Evolutionary conservation across 1,140 invertebrate species (phyloP), one percentile per base, ranked within the genome.

Genomic region (Phortica variegata): DNA sequence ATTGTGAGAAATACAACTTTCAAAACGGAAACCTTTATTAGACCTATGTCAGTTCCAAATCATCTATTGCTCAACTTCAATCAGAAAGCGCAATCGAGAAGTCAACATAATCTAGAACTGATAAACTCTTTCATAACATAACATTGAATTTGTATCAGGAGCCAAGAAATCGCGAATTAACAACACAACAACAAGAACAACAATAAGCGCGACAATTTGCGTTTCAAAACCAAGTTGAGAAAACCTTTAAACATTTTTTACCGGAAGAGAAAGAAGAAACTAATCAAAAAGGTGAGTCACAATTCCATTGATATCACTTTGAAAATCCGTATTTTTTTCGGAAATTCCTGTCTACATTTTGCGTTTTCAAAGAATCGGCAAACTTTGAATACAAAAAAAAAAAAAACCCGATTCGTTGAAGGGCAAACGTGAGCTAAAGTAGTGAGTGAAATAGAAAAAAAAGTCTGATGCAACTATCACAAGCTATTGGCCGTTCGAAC

Each of bases 61-160:
- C 65, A 72, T 47, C 45, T 74, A 43, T 51, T 66, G 39, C 52
- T 66, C 43, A 72, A 73, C 52, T 66, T 74, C 57, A 73, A 74
- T 52, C 63, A 66, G 49, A 74, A 74, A 52, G 47, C 56, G 23
- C 63, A 65, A 40, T 49, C 47, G 33, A 52, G 71, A 49, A 62
- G 52, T 43, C 59, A 61, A 9, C 63, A 74, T 61, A 74, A 72
- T 52, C 46, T 65, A 62, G 66, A 69, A 52, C 52, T 70, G 58
- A 63, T 72, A 63, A 72, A 74, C 65, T 74, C 71, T 29, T 71
- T 71, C 52, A 71, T 71, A 71, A 71, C 66, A 71, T 71, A 68
- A 69, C 65, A 62, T 43, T 43, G 36, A 53, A 56, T 59, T 52
- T n/a, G n/a, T n/a, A n/a, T n/a, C n/a, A n/a, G n/a, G n/a, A n/a